phyloP scores from a whole-genome alignment of 2,113 vertebrate genomes.

The Leuciscus idus region DNA sequence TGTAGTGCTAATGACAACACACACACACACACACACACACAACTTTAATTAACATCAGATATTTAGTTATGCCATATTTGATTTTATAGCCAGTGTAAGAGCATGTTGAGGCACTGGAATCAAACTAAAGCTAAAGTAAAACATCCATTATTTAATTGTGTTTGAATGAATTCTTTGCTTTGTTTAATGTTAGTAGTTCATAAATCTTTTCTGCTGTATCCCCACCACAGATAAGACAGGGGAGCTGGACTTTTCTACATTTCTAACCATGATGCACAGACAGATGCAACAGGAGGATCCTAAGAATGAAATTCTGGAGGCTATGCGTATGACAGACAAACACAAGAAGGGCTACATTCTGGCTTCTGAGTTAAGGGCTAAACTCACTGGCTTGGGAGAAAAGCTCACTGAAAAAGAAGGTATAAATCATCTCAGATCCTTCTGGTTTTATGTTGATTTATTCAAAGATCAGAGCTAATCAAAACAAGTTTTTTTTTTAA shows the following conservation, averaged over 20 bases:
- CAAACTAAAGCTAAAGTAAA: not conserved
- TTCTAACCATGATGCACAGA: slow-evolving; percentile 91
- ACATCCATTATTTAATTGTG: not conserved
- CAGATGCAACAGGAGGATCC: slow-evolving; percentile 93
- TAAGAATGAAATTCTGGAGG: slow-evolving; percentile 85
- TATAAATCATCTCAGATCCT: slow-evolving; percentile 55
- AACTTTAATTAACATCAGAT: not conserved
- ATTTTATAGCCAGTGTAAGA: not conserved
- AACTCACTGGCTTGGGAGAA: slow-evolving; percentile 89
- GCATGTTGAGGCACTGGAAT: not conserved
- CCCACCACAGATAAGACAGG: slow-evolving; percentile 71
- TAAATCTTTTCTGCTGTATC: not conserved
- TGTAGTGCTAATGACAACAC: not conserved
- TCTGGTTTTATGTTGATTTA: not conserved
- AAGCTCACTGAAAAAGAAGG: slow-evolving; percentile 91
- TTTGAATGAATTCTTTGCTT: not conserved
- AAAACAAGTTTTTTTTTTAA: not conserved
- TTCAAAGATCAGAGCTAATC: slow-evolving; percentile 6
- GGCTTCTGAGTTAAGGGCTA: slow-evolving; percentile 83
- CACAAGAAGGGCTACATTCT: slow-evolving; percentile 85
- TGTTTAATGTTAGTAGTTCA: not conserved
- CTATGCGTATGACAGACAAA: slow-evolving; percentile 89
- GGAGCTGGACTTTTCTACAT: slow-evolving; percentile 94
- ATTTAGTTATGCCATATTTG: not conserved
- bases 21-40: too few species aligned